Conservation (phyloP, 2,113 vertebrate species). For the Hucho hucho region DNA sequence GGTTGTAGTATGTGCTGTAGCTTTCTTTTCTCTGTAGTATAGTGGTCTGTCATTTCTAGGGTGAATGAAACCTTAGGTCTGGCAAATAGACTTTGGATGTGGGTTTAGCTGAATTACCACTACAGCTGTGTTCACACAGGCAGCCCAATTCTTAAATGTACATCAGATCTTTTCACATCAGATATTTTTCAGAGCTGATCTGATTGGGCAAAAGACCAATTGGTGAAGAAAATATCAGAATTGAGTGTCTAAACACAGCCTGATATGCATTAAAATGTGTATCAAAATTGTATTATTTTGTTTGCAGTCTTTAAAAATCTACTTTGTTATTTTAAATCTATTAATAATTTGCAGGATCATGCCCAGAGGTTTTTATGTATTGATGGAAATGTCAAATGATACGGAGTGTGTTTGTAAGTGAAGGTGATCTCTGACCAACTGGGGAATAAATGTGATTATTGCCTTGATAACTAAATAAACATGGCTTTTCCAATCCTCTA, state of each 20-base stretch:
- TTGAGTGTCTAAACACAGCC: too few species aligned
- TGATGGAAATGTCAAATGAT: slow-evolving; percentile 18
- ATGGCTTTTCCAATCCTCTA: slow-evolving; percentile 51
- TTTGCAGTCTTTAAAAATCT: neutral
- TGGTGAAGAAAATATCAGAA: too few species aligned
- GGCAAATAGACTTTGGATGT: slow-evolving; percentile 17
- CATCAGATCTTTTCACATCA: too few species aligned
- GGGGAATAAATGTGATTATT: slow-evolving; percentile 24
- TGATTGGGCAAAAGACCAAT: too few species aligned
- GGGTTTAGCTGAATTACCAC: slow-evolving; percentile 33
- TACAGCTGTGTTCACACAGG: neutral
- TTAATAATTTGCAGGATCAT: slow-evolving; percentile 9
- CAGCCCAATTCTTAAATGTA: too few species aligned
- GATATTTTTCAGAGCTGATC: too few species aligned
- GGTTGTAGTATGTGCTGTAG: slow-evolving; percentile 56
- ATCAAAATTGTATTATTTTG: neutral
- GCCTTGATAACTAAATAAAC: slow-evolving; percentile 70
- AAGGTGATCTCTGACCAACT: slow-evolving; percentile 45
- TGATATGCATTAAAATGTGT: neutral
- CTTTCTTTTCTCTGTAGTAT: slow-evolving; percentile 57
- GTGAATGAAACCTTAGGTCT: slow-evolving; percentile 59
- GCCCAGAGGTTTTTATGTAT: slow-evolving; percentile 32
- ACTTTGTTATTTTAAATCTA: slow-evolving; percentile 22
- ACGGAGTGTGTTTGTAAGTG: slow-evolving; percentile 23
- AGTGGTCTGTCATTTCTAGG: slow-evolving; percentile 54